Base-by-base conservation (phyloP, 2,113 vertebrate species). In the Malurus alboscapulatus region DNA sequence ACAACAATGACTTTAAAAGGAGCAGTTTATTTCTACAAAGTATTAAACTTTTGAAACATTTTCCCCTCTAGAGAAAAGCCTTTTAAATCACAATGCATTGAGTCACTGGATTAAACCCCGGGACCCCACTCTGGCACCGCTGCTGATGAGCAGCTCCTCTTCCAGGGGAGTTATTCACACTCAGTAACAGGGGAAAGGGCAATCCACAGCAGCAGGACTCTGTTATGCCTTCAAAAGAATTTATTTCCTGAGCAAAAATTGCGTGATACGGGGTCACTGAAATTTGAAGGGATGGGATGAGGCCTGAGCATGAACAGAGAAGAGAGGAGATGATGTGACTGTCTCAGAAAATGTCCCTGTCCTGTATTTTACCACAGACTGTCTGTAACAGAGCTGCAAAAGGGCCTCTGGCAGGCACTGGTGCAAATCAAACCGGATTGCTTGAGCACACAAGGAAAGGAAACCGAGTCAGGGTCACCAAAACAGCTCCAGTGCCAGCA, bases 21-120 rank as follows among this genome's bases (percentile, higher is more conserved):
- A 95, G 89, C 80, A 87, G 86, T 93, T 96, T 95, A 95, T 95
- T 91, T 89, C 88, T 94, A 94, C 95, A 93, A 96, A 94, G 81
- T 59, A 82, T 91, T 94, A 86, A 82, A 84, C 62, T 95, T 92
- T 67, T 10, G 84, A 84, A 84, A 84, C 74, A 66, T 84, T 81
- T 87, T 65, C 34, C 58, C 47, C 54, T 87, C 84, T 47, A 15
- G 57, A 91, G 86, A 67, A 93, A 78, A 94, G 12, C 80, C 74
- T 73, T 93, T 96, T 92, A 84, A 82, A 84, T 91, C 83, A 75
- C 81, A 88, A 50, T 54, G 71, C 91, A 12, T 17, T 15, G 38
- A 95, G 77, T 58, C 53, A 61, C 57, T 44, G 88, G 91, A 93
- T 94, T 87, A 94, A 93, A 87, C 66, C 36, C 66, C 14, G 38